phyloP scores from a whole-genome alignment of 2,113 vertebrate genomes.

The Corythaixoides concolor region DNA sequence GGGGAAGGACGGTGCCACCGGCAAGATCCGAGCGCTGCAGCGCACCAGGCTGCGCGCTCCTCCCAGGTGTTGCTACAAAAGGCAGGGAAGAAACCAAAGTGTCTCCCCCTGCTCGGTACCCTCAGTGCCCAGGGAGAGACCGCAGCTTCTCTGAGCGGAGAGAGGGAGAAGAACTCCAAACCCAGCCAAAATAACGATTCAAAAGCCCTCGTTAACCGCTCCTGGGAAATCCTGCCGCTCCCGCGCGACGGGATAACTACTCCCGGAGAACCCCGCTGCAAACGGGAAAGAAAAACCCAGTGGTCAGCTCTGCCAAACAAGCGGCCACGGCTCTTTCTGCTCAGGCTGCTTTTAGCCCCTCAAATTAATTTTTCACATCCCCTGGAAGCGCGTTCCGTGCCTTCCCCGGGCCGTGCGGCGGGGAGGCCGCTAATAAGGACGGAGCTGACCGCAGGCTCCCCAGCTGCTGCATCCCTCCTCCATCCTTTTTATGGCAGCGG shows the following conservation, averaged over 20 bases:
- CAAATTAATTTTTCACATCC: constrained; percentile 49
- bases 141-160: background rate
- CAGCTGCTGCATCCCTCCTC: constrained; percentile 44
- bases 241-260: background rate
- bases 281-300: background rate
- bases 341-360: constrained; percentile 32
- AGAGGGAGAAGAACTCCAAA: background rate
- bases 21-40: fast-evolving
- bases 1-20: fast-evolving
- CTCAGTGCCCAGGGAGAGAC: background rate
- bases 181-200: background rate
- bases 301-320: background rate
- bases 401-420: constrained; percentile 23
- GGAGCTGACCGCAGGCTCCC: constrained; percentile 8
- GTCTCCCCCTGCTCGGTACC: background rate
- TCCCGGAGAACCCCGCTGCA: background rate
- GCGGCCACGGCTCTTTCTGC: constrained; percentile 11
- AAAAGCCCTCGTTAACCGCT: background rate
- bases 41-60: background rate
- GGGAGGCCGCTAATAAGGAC: constrained; percentile 39
- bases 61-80: background rate
- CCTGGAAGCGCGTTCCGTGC: background rate
- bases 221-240: background rate
- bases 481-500: background rate
- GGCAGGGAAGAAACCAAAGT: background rate